Conservation (phyloP, 2,113 vertebrate genomes). For the Hippocampus barbouri region DNA sequence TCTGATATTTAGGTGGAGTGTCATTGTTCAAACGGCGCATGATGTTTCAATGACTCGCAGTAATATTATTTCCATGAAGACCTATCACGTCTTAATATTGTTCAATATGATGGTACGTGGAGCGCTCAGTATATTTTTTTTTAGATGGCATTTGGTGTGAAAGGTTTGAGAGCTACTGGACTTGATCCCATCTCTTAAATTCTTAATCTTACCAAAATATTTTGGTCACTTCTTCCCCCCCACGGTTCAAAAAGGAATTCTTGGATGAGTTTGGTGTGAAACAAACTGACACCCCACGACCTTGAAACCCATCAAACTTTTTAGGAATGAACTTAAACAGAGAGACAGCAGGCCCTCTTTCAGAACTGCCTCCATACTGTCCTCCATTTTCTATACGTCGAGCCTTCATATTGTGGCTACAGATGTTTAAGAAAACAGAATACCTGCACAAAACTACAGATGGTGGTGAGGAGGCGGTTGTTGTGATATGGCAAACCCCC, state of each 20-base stretch:
- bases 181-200: not conserved
- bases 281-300: not conserved
- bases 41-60: too few species aligned
- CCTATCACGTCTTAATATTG: too few species aligned
- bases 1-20: too few species aligned
- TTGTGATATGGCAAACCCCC: slow-evolving; percentile 6
- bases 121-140: too few species aligned
- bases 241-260: not conserved
- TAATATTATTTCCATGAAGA: too few species aligned
- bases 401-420: not conserved
- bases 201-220: not conserved
- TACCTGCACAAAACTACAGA: slow-evolving; percentile 31
- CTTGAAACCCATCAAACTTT: not conserved
- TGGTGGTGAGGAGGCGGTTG: not conserved
- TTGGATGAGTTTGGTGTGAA: not conserved
- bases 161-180: not conserved
- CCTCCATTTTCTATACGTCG: not conserved
- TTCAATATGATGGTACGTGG: too few species aligned
- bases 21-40: too few species aligned
- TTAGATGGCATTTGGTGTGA: too few species aligned
- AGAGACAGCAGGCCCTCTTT: not conserved
- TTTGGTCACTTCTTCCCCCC: not conserved
- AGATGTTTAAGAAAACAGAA: slow-evolving; percentile 35
- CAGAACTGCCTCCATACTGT: not conserved
- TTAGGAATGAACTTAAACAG: not conserved